These are phyloP conservation scores for Spea bombifrons DNA, from an alignment of 2,113 vertebrate species.

Conservation along the genomic window DNA sequence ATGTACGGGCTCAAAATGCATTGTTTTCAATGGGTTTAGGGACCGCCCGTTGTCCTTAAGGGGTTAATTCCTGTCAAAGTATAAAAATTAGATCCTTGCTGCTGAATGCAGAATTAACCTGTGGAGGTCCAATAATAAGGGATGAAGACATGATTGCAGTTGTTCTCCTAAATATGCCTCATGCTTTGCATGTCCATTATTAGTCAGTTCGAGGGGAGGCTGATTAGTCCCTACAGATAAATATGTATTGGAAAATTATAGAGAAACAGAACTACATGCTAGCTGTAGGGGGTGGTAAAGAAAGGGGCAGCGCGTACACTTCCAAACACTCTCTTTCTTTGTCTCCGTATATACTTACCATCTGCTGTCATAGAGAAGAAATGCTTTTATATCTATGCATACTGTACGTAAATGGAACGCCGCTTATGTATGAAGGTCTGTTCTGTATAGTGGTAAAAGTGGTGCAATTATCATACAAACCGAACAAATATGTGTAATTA, in stretches of 20 bases:
- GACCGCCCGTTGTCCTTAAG: no score
- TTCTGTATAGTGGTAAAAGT: no score
- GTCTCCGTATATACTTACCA: not conserved
- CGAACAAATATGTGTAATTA: no score
- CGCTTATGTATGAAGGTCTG: no score
- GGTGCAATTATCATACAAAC: no score
- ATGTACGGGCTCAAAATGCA: no score
- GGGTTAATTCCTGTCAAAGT: slow-evolving; percentile 36
- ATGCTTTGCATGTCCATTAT: slow-evolving; percentile 4
- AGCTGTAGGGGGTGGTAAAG: not conserved
- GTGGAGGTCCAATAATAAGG: slow-evolving; percentile 21
- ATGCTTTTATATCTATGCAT: no score
- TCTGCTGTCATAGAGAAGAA: no score
- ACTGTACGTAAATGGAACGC: no score
- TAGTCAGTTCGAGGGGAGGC: slow-evolving; percentile 9
- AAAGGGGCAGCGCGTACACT: not conserved
- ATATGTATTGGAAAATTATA: slow-evolving; percentile 12
- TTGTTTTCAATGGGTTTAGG: no score
- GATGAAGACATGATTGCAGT: slow-evolving; percentile 27
- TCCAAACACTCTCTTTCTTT: not conserved
- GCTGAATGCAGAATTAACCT: slow-evolving; percentile 46
- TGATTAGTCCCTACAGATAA: slow-evolving; percentile 22
- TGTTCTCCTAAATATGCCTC: slow-evolving; percentile 29
- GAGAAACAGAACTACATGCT: not conserved
- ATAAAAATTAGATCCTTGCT: slow-evolving; percentile 41